Evolutionary conservation across 1,140 invertebrate genomes (phyloP).

Genomic region (Leptinotarsa lineolata): DNA sequence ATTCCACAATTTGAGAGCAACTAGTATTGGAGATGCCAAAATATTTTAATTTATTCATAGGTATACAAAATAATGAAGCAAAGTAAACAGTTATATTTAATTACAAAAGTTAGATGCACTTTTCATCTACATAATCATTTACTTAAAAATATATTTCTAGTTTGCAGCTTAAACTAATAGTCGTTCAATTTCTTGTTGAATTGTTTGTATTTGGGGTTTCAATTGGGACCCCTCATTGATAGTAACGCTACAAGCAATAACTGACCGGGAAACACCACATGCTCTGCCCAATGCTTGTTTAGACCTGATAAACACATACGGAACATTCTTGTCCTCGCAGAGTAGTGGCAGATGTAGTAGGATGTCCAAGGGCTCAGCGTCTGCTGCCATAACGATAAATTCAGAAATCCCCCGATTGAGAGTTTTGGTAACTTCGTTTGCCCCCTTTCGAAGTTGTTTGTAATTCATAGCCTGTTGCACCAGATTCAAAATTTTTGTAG

Average conservation of each 20-base stretch:
- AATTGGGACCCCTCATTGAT: conserved; percentile 96
- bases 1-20: too few relatives aligned
- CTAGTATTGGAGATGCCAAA: too few relatives aligned
- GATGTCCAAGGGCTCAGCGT: conserved; percentile 97
- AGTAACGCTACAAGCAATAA: conserved; percentile 97
- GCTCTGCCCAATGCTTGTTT: conserved; percentile 97
- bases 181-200: conserved; percentile 95
- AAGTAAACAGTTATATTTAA: too few relatives aligned
- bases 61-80: too few relatives aligned
- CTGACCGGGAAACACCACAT: conserved; percentile 95
- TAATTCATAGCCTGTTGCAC: conserved; percentile 97
- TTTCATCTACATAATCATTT: too few relatives aligned
- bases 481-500: conserved; percentile 92
- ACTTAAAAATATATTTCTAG: conserved; percentile 7
- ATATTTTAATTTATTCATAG: too few relatives aligned
- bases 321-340: conserved; percentile 99
- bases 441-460: conserved; percentile 95
- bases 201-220: conserved; percentile 89
- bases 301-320: conserved; percentile 97
- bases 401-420: conserved; percentile 92
- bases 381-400: conserved; percentile 98
- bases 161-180: conserved; percentile 77
- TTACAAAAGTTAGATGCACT: too few relatives aligned
- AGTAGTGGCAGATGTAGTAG: conserved; percentile 94
- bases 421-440: conserved; percentile 98